A percentile compares a stretch with the other conserved stretches of the same genome.
Conservation (phyloP, 2,797 vertebrate genomes). For the Eurystomus glaucurus region DNA sequence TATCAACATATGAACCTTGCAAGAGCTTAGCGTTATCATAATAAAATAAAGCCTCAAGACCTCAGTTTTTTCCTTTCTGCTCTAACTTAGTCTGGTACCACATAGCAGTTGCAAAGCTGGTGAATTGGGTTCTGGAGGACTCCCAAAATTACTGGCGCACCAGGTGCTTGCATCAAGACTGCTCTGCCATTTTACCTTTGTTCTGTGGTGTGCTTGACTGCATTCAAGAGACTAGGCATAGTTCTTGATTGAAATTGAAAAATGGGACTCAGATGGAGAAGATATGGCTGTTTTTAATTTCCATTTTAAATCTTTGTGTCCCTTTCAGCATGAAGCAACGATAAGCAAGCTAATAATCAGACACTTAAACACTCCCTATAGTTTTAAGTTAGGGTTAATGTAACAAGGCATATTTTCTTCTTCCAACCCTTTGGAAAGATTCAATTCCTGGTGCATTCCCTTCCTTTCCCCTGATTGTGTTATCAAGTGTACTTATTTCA, state of each 20-base stretch:
- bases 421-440: background rate
- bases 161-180: background rate
- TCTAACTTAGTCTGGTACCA: background rate
- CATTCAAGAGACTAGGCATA: background rate
- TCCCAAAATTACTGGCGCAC: accelerated
- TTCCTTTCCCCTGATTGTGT: background rate
- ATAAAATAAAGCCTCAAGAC: background rate
- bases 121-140: background rate
- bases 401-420: background rate
- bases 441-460: background rate
- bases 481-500: background rate
- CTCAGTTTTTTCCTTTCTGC: background rate
- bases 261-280: background rate
- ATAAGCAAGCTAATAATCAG: background rate
- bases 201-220: background rate
- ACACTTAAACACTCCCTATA: background rate
- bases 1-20: accelerated
- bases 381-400: background rate
- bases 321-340: background rate
- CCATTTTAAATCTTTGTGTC: background rate
- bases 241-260: background rate
- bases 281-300: background rate
- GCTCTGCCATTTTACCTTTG: background rate
- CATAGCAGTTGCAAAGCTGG: background rate
- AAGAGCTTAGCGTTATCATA: background rate